Conservation (phyloP, 2,888 invertebrate species). For the Folsomia candida region DNA sequence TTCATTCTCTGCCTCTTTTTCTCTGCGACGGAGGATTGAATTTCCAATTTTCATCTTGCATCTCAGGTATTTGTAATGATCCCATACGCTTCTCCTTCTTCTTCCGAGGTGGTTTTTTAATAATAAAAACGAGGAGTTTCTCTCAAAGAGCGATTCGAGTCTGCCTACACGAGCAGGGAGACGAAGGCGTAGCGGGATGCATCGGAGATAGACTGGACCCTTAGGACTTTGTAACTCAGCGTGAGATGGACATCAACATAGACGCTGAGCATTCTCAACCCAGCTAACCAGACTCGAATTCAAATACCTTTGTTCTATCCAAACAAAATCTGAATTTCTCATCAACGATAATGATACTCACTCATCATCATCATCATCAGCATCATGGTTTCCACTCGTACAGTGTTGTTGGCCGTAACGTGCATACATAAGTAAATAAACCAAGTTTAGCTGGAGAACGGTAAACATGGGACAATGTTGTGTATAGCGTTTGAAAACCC, state of each 20-base stretch:
- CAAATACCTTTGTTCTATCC: background rate
- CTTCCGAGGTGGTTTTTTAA: background rate
- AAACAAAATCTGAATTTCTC: background rate
- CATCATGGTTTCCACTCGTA: too few relatives aligned
- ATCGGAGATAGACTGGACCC: constrained; percentile 18
- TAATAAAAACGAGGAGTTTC: background rate
- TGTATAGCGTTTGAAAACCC: too few relatives aligned
- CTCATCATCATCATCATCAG: too few relatives aligned
- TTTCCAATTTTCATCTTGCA: too few relatives aligned
- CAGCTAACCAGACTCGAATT: background rate
- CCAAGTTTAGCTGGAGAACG: background rate
- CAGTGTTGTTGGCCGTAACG: too few relatives aligned
- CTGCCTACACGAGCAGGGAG: background rate
- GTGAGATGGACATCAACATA: constrained; percentile 44
- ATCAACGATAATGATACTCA: background rate
- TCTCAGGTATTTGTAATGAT: too few relatives aligned
- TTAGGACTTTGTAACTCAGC: constrained; percentile 45
- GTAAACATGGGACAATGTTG: background rate
- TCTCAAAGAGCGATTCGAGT: background rate
- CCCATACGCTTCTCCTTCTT: too few relatives aligned
- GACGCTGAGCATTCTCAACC: background rate
- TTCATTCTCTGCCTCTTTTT: too few relatives aligned
- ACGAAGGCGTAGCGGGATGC: constrained; percentile 9
- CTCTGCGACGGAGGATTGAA: too few relatives aligned
- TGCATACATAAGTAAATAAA: background rate